Evolutionary conservation across 1,140 invertebrate species (phyloP).

Genomic region (Formica selysi): DNA sequence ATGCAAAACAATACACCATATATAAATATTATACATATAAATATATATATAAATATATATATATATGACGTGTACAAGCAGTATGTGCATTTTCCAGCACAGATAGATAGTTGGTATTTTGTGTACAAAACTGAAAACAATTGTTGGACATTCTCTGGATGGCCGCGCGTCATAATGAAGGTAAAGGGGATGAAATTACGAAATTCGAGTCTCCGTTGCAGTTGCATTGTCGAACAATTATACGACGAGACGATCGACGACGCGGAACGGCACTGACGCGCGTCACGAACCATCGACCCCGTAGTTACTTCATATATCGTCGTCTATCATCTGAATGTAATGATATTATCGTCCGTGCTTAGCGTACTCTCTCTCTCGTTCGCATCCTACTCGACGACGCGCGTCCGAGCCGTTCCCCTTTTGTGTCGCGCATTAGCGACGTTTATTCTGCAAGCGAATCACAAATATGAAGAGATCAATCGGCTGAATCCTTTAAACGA

Average conservation of each 20-base stretch:
- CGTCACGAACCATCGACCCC: slow-evolving; percentile 26
- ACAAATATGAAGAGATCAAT: background rate
- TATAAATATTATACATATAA: slow-evolving; percentile 78
- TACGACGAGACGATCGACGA: slow-evolving; percentile 33
- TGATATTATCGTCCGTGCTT: slow-evolving; percentile 50
- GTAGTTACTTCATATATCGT: slow-evolving; percentile 44
- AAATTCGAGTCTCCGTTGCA: slow-evolving; percentile 18
- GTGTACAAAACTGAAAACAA: slow-evolving; percentile 80
- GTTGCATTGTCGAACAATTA: background rate
- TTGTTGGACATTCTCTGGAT: slow-evolving; percentile 64
- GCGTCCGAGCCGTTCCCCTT: slow-evolving; percentile 32
- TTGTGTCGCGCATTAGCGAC: background rate
- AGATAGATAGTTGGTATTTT: slow-evolving; percentile 84
- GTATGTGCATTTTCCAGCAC: slow-evolving; percentile 82
- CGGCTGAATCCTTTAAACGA: background rate
- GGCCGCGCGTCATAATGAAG: background rate
- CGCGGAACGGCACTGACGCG: slow-evolving; percentile 24
- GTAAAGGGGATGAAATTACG: background rate
- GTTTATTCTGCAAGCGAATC: slow-evolving; percentile 43
- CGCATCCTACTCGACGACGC: background rate
- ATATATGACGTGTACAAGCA: slow-evolving; percentile 73
- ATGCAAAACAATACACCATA: slow-evolving; percentile 76
- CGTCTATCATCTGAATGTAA: slow-evolving; percentile 51
- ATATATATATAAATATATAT: slow-evolving; percentile 68
- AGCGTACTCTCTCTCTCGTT: slow-evolving; percentile 17